These are phyloP conservation scores for Gerris buenoi DNA, from an alignment of 1,140 invertebrate species.

Conservation along the genomic window DNA sequence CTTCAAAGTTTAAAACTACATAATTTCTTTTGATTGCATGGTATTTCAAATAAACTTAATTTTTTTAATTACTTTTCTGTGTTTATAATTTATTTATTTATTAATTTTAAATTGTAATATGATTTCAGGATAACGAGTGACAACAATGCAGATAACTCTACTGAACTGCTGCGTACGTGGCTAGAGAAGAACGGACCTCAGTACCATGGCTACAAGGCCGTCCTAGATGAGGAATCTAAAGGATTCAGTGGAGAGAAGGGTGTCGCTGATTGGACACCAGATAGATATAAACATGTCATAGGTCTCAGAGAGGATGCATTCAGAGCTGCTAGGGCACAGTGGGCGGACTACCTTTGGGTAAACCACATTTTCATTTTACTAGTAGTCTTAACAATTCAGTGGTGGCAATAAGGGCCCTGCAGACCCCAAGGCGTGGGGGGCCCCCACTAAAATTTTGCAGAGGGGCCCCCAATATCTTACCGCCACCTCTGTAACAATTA, in stretches of 20 bases:
- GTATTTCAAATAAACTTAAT: no score
- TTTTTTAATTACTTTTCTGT: no score
- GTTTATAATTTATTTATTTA: no score
- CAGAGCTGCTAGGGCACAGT: constrained; percentile 48
- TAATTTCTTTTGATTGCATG: constrained; percentile 11
- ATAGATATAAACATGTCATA: constrained; percentile 68
- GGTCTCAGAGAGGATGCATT: constrained; percentile 63
- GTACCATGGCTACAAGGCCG: constrained; percentile 58
- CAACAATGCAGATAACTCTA: constrained; percentile 66
- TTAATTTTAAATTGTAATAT: constrained; percentile 6
- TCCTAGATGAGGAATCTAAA: constrained; percentile 37
- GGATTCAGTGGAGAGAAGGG: constrained; percentile 45
- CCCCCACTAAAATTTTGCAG: no score
- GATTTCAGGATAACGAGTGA: constrained; percentile 68
- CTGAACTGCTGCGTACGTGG: constrained; percentile 62
- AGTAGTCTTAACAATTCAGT: no score
- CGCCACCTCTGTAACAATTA: no score
- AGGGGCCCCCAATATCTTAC: no score
- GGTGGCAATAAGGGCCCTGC: no score
- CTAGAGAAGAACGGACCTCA: constrained; percentile 36
- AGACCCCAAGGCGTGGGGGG: no score
- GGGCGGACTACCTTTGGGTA: constrained; percentile 77
- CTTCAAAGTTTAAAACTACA: no score
- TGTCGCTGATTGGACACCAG: constrained; percentile 54
- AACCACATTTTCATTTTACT: no score